These are phyloP conservation scores for Fulica atra DNA, from an alignment of 2,113 vertebrate genomes.

Conservation along the genomic window DNA sequence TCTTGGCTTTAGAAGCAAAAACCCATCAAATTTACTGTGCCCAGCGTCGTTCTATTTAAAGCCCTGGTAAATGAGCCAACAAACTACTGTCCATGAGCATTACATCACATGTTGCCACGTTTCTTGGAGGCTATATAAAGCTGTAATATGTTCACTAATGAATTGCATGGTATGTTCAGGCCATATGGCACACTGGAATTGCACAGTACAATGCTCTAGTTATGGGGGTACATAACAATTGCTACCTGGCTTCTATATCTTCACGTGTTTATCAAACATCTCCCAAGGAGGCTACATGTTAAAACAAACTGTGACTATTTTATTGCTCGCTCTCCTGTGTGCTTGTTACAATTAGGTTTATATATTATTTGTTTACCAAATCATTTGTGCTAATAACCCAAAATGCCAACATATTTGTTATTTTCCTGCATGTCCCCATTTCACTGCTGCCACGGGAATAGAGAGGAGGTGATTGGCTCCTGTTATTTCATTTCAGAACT, in stretches of 20 bases:
- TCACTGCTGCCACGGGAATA: not conserved
- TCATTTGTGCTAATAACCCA: constrained; percentile 14
- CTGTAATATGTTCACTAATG: constrained; percentile 31
- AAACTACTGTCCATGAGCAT: constrained; percentile 62
- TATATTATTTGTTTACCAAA: constrained; percentile 37
- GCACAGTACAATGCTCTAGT: not conserved
- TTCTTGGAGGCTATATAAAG: constrained; percentile 55
- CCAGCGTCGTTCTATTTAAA: constrained; percentile 37
- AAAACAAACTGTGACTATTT: constrained; percentile 23
- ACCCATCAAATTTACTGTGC: not conserved
- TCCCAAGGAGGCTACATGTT: constrained; percentile 2
- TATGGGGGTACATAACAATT: not conserved
- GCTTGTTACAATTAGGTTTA: constrained; percentile 2
- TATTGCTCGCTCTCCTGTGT: not conserved
- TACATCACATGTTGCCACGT: constrained; percentile 42
- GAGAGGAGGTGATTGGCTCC: not conserved
- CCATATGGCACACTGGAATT: constrained; percentile 44
- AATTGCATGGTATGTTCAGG: constrained; percentile 35
- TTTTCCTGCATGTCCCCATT: constrained; percentile 17
- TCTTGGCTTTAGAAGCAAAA: not conserved
- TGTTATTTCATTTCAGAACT: constrained; percentile 22
- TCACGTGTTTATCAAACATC: not conserved
- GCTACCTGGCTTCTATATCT: not conserved
- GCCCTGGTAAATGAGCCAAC: constrained; percentile 60
- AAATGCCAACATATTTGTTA: constrained; percentile 6